Evolutionary conservation across 2,797 vertebrate species (phyloP), one percentile per base, ranked within the genome.

Genomic region (Sebastes aleutianus): DNA sequence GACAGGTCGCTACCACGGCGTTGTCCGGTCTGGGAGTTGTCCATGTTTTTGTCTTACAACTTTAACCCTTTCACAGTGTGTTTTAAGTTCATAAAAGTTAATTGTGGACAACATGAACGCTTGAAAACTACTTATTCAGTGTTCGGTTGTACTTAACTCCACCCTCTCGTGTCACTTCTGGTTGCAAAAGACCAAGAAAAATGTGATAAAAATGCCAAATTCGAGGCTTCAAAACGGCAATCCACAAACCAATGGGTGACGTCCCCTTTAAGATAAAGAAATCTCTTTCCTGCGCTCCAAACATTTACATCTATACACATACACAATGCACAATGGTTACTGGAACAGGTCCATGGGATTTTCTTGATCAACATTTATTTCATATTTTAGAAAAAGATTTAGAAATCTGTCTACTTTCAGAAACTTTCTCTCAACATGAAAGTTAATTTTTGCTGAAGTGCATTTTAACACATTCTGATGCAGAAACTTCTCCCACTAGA

Each of bases 401-500:
- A 36, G 43, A 16, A 26, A 61, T 1, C 3, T 1, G 18, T 14
- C 7, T 1, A 11, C 39, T 22, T 73, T 47, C 4, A 56, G 22
- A 27, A 22, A 39, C 5, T 3, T 7, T 56, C 11, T 75, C 20
- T 11, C 18, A 36, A 29, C 2, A 27, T 58, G 2, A 27, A 59
- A 54, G 11, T 24, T 3, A 0, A n/a, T 36, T 70, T 29, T 54
- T 61, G 13, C 9, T 53, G 3, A 70, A 31, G 39, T 16, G 20
- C 29, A 62, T 32, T 67, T 43, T 58, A 1, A 70, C 8, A 47
- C 3, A 58, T 24, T 29, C 24, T n/a, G 14, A 57, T 56, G 70
- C 8, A 66, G 9, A 64, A 39, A 1, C 3, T 62, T 73, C 29
- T 36, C 8, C 82, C 86, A 87, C 79, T 77, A 85, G 81, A 24